Base-by-base conservation (phyloP, 1,140 invertebrate genomes). In the Calliphora vicina region DNA sequence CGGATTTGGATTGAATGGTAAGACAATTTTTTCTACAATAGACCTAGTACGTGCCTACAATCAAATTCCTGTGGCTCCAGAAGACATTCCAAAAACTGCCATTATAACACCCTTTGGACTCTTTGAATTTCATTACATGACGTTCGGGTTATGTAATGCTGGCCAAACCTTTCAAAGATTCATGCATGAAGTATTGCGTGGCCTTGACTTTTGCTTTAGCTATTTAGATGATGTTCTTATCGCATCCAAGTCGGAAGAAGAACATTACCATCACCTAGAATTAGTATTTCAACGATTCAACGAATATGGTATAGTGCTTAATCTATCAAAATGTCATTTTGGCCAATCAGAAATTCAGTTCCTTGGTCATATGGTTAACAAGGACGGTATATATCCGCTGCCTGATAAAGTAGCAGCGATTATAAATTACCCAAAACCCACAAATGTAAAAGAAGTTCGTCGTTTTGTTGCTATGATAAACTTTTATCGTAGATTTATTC, bases 1-100 rank as follows among this genome's bases (percentile, higher is more conserved):
- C 82, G 25, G 26, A 8, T 10, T 81, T n/a, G 8, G 23, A n/a
- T 25, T 61, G 1, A 61, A 61, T 43, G 20, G 61, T 20, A 23
- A 23, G 5, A 67, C 2, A 20, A 67, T 23, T 23, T 67, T 67
- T n/a, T 88, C 84, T 81, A 87, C 86, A 0, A 89, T 89, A 76
- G 1, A 73, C 9, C 57, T 35, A 35, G 29, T 35, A 35, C 29
- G 29, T 35, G 29, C 29, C 2, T 35, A 35, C 29, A 35, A 50
- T 50, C 45, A 50, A 50, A 17, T 50, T 10, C 45, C 45, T 15
- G 17, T 50, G 12, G 12, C 10, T 1, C 45, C 45, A 2, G 45
- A 50, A 12, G 3, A 50, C 12, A 50, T 50, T 17, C 45, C 45
- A 15, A 50, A 50, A 50, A 50, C 45, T 6, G 45, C 45, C 17